Base-by-base conservation (phyloP, 2,888 invertebrate species). In the Julus scanicus region DNA sequence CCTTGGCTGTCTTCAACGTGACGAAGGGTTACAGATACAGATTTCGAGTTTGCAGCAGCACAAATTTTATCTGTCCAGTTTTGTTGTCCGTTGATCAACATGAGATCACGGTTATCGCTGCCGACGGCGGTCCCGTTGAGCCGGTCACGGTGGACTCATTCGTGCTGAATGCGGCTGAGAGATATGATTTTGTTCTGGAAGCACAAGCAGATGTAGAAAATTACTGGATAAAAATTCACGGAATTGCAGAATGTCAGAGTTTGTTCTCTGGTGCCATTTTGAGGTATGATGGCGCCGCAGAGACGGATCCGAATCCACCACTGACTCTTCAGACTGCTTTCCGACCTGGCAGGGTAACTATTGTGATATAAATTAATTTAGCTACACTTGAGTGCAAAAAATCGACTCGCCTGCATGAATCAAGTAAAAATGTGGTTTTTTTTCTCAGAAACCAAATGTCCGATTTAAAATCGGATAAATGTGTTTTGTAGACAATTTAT, bases 211-310 rank as follows among this genome's bases (percentile, higher is more conserved):
- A 95, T 1, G 94, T 94, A 87, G 95, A 95, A 91, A 97, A 97
- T 91, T 98, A 97, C 92, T 98, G 97, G 97, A 95, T 98, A 89
- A 94, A 96, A 84, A 95, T 95, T 91, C 94, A 95, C 44, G 98
- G 98, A 0, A 93, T 97, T 6, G 96, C 97, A 95, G 97, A 97
- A 91, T 97, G 97, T 91, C 96, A 95, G 91, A 94, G 94, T 53
- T 95, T 95, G 29, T 97, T 97, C 92, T 97, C 98, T 92, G 93
- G 97, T 17, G 95, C 94, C 89, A 95, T 98, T 90, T 93, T 98
- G 90, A 94, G 97, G 90, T 98, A 98, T 92, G 96, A 94, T 91
- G 94, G 95, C 91, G 91, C 94, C 91, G 90, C 90, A 4, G 85
- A 86, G n/a, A 93, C 94, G 39, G 86, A 89, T 17, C 89, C 89